Evolutionary conservation across 2,113 vertebrate genomes (phyloP).

Genomic region (Crotalus viridis): DNA sequence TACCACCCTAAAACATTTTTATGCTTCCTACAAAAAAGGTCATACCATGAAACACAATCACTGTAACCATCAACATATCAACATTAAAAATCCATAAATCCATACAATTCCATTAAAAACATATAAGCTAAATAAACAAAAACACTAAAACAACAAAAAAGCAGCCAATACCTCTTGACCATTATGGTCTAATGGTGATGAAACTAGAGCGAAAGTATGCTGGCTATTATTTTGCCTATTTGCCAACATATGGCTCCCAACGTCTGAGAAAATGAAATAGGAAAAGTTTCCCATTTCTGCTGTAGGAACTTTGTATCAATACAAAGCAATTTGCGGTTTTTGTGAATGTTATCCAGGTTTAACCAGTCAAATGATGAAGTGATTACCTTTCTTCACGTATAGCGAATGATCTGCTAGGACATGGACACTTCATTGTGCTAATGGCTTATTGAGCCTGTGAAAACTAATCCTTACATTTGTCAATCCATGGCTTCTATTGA

Average conservation of each 20-base stretch:
- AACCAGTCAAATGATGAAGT: not conserved
- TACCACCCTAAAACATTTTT: not conserved
- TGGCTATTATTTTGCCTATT: not conserved
- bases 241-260: not conserved
- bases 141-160: not conserved
- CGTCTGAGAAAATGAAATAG: not conserved
- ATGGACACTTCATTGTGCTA: not conserved
- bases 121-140: not conserved
- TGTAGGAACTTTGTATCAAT: not conserved
- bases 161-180: not conserved
- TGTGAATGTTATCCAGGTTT: not conserved
- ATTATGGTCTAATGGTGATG: not conserved
- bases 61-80: not conserved
- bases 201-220: not conserved
- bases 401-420: not conserved
- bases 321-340: not conserved
- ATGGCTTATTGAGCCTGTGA: conserved; percentile 7
- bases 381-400: not conserved
- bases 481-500: not conserved
- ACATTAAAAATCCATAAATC: not conserved
- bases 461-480: not conserved
- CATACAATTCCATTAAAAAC: not conserved
- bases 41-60: not conserved
- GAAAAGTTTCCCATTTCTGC: not conserved
- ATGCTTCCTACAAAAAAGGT: not conserved